Evolutionary conservation across 1,140 invertebrate genomes (phyloP), one percentile per base, ranked within the genome.

Genomic region (Plodia interpunctella): DNA sequence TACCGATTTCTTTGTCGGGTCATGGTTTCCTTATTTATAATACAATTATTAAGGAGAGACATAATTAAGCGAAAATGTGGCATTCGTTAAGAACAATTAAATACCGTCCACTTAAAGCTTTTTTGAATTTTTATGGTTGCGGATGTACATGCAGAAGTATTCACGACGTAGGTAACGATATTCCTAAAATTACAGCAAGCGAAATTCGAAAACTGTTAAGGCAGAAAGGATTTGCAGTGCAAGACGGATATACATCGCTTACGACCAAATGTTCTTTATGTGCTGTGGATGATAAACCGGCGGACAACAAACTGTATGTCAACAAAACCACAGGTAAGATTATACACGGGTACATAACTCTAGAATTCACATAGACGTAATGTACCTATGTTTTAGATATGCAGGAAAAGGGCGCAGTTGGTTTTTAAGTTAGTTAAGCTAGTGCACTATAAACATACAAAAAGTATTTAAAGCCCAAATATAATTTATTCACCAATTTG

Each of bases 271-370:
- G 85, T 65, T 66, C 68, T 6, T 58, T 88, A 61, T 88, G 86
- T 61, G 62, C 73, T 15, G 66, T 54, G 50, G 78, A 84, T 5
- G 55, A 76, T 13, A 83, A 83, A 65, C 76, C 70, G 32, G n/a
- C 15, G 10, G 77, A 85, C 21, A 79, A 59, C 59, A 88, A 83
- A 63, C 52, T 88, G 13, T 85, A 78, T 64, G 69, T 88, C 2
- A 88, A 88, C 58, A 88, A 88, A 81, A 82, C 77, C 8, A 88
- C 83, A 30, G 85, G 85, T 88, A 67, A 53, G 38, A 9, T 25
- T n/a, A n/a, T n/a, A n/a, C n/a, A n/a, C n/a, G n/a, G n/a, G n/a
- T n/a, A n/a, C n/a, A n/a, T n/a, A n/a, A n/a, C n/a, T n/a, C n/a
- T n/a, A n/a, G n/a, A n/a, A n/a, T n/a, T n/a, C n/a, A n/a, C n/a